Conservation (phyloP, 2,797 vertebrate genomes). For the Alcedo quadribrachys region DNA sequence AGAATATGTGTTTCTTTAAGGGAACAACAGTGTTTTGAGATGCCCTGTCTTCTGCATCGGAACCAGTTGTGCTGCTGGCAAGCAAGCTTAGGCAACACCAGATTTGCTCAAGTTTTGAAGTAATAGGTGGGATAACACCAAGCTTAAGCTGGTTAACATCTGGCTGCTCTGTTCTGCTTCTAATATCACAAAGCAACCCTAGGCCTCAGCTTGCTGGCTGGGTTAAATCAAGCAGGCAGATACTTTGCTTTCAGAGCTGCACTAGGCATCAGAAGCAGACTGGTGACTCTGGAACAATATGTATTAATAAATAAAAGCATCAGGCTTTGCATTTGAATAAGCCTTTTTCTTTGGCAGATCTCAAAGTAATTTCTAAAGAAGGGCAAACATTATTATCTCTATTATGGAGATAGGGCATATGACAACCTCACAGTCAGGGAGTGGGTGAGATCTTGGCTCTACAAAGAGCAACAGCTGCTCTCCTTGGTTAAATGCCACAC, state of each 20-base stretch:
- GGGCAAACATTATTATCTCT: slow-evolving; percentile 31
- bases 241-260: neutral
- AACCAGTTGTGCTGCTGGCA: neutral
- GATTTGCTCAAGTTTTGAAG: neutral
- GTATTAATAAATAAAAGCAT: slow-evolving; percentile 66
- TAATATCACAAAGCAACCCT: neutral
- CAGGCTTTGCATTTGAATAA: slow-evolving; percentile 55
- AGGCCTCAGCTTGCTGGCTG: neutral
- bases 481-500: slow-evolving; percentile 51
- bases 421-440: slow-evolving; percentile 25
- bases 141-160: slow-evolving; percentile 32
- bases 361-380: slow-evolving; percentile 59
- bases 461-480: slow-evolving; percentile 44
- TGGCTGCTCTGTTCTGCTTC: neutral
- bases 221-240: slow-evolving; percentile 18
- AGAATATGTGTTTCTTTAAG: neutral
- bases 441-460: slow-evolving; percentile 32
- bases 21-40: neutral
- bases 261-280: slow-evolving; percentile 41
- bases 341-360: slow-evolving; percentile 49
- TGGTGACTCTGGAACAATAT: slow-evolving; percentile 51
- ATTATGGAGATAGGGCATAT: neutral
- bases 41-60: neutral
- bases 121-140: neutral
- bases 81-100: neutral